Evolutionary conservation across 2,888 invertebrate species (phyloP).

Genomic region (Tetrapedia diversipes): DNA sequence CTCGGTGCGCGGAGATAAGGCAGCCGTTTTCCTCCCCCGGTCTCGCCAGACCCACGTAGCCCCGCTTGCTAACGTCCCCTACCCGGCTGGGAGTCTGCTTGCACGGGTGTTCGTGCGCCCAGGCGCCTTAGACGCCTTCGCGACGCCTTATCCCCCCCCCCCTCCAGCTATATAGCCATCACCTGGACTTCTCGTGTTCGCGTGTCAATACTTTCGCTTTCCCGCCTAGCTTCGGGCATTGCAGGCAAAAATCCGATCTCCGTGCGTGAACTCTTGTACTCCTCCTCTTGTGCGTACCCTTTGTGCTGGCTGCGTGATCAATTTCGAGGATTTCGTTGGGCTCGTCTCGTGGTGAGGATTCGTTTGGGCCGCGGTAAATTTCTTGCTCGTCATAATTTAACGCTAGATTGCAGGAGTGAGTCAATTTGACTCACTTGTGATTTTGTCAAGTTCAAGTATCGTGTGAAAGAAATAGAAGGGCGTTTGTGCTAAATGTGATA

Average conservation of each 20-base stretch:
- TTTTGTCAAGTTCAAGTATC: no score
- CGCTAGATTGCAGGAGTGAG: no score
- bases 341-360: no score
- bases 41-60: conserved; percentile 54
- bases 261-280: no score
- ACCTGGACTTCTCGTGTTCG: conserved; percentile 65
- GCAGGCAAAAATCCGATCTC: conserved; percentile 34
- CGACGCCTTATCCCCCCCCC: conserved; percentile 43
- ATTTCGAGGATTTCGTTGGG: no score
- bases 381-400: no score
- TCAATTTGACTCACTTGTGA: no score
- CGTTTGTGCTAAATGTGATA: no score
- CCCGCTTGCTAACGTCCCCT: conserved; percentile 47
- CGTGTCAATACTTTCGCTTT: conserved; percentile 69
- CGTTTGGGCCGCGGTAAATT: no score
- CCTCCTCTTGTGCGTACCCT: no score
- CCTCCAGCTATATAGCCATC: conserved; percentile 42
- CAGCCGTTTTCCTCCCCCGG: conserved; percentile 73
- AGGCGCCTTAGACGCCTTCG: conserved; percentile 48
- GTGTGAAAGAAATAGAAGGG: no score
- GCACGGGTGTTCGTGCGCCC: conserved; percentile 42
- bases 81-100: conserved; percentile 37
- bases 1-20: conserved; percentile 82
- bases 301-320: no score
- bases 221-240: conserved; percentile 20